These are phyloP conservation scores for Tolypeutes matacus DNA, from an alignment of 2,797 vertebrate genomes.

Conservation along the genomic window DNA sequence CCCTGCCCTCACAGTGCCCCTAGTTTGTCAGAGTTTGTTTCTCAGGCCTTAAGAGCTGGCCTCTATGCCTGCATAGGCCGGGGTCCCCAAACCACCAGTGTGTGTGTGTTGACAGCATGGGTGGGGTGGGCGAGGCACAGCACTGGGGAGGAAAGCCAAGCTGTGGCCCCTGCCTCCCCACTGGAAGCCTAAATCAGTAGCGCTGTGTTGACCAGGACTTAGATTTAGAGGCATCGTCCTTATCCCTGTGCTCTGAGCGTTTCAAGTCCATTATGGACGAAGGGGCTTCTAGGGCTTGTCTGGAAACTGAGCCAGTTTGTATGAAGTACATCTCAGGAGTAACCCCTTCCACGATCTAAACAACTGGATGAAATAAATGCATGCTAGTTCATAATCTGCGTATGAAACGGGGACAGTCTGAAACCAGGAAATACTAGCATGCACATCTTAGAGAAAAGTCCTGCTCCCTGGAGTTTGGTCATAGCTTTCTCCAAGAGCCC, in stretches of 20 bases:
- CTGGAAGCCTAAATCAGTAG: neutral
- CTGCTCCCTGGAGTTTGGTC: neutral
- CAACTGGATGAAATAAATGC: neutral
- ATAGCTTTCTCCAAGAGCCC: neutral
- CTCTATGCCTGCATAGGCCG: neutral
- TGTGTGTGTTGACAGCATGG: neutral
- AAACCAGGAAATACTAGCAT: neutral
- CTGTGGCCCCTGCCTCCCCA: neutral
- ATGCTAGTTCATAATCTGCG: neutral
- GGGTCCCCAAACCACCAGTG: neutral
- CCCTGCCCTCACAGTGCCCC: rapidly evolving
- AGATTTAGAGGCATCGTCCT: too few species aligned
- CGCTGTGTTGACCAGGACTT: neutral
- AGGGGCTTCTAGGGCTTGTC: neutral
- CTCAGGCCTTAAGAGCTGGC: neutral
- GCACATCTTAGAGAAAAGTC: neutral
- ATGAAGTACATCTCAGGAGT: neutral
- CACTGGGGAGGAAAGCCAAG: neutral
- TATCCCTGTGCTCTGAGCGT: neutral
- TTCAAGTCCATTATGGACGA: neutral
- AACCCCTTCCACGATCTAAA: neutral
- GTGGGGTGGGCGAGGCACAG: neutral
- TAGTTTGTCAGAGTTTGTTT: neutral
- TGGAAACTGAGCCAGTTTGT: neutral
- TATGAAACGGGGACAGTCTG: neutral